Base-by-base conservation (phyloP, 2,888 invertebrate species). In the Parnassius apollo region DNA sequence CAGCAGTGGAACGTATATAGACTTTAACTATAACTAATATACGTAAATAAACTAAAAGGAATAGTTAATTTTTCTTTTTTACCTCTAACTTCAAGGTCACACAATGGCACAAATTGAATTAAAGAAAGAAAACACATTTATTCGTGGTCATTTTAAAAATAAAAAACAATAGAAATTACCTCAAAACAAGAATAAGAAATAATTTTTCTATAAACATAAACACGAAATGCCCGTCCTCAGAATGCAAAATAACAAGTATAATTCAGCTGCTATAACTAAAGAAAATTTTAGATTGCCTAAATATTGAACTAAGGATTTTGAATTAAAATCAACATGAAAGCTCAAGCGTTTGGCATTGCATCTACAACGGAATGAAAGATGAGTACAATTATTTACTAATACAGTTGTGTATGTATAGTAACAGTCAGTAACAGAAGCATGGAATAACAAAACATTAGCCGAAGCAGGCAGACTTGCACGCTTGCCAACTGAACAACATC, bases 361-460 rank as follows among this genome's bases (percentile, higher is more conserved):
- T 65, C 51, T 68, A 66, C 35, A 66, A 67, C 62, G 60, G 68
- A 72, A 77, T 82, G 81, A 82, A 81, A 75, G 75, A 82, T 74
- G 71, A 74, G 71, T 73, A 73, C 74, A 73, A 80, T 78, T 75
- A 78, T 79, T 78, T 78, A 80, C 76, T 72, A 69, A 80, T 77
- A 77, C 73, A 67, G 68, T 71, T 68, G 66, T 69, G 65, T 68
- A 69, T 54, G 59, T 71, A 71, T 71, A 72, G 67, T 73, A 74
- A 78, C 72, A 73, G 76, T 72, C 74, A 75, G 80, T 76, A 81
- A 78, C 80, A 76, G 75, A 74, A 77, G 73, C 72, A 76, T 69
- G 69, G 69, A 74, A 79, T 77, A 82, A 82, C 81, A 76, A 81
- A 83, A 85, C 83, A 84, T 82, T 82, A 82, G 85, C 83, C 84